Evolutionary conservation across 2,113 vertebrate genomes (phyloP), one percentile per base, ranked within the genome.

Genomic region (Nycticorax nycticorax): DNA sequence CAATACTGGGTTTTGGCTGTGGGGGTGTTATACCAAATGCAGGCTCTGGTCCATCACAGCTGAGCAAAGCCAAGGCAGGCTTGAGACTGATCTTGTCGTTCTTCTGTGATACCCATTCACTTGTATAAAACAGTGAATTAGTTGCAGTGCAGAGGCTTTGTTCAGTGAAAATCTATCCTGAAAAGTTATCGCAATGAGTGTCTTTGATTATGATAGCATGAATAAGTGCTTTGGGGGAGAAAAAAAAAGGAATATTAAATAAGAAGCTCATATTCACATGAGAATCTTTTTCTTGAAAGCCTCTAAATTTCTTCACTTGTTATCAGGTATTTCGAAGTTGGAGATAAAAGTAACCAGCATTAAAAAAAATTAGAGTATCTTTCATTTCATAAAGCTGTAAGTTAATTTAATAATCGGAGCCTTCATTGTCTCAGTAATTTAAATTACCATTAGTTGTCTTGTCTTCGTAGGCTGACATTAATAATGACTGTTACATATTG

Each of bases 371-470:
- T 5, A 67, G 10, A 27, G 9, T 23, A 43, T 37, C 20, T 85
- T 87, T 23, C 30, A 56, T 92, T 95, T 92, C 14, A 82, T 45
- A 72, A 86, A 74, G 16, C 27, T 88, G 41, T 55, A 74, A 52
- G 43, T 74, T 95, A 90, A 88, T 59, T 88, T 69, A 85, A 92
- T 53, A 93, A 88, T 77, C 43, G 74, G 84, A 87, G 28, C 30
- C 37, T 74, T 90, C 60, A 55, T 71, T 26, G 3, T 60, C 9
- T 84, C 2, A 0, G 12, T 78, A 59, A 80, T 59, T 77, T 66
- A 90, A 88, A 74, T 78, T 88, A 20, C 43, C 41, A 35, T 84
- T 91, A 75, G 14, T 83, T 85, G 75, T 60, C 63, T 86, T 90
- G 41, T 72, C 56, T 64, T 47, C 32, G 6, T 3, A 75, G 57